Conservation (phyloP, 64 coral and sea anemone species). For the Pocillopora verrucosa region DNA sequence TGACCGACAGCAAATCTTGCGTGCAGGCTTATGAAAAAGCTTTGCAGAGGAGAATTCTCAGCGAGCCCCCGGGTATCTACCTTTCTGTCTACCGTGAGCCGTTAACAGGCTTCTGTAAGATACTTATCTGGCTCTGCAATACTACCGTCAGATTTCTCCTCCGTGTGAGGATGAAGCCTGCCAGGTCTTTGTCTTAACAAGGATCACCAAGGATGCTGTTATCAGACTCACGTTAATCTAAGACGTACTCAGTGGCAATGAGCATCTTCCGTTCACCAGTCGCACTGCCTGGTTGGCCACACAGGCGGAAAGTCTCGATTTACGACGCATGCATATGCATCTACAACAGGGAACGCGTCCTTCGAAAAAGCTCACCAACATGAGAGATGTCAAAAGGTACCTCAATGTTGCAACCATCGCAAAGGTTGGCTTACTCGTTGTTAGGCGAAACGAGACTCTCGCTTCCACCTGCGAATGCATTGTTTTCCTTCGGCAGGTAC, state of each 20-base stretch:
- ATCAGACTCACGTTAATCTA: background rate
- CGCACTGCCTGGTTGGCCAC: conserved; percentile 25
- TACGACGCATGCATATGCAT: conserved; percentile 33
- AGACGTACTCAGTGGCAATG: conserved; percentile 11
- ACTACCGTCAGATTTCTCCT: conserved; percentile 44
- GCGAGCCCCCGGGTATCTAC: conserved; percentile 37
- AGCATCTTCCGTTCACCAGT: conserved; percentile 31
- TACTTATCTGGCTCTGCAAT: conserved; percentile 35
- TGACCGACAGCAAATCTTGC: conserved; percentile 46
- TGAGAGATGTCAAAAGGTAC: conserved; percentile 43
- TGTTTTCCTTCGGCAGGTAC: conserved; percentile 25
- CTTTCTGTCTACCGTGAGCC: conserved; percentile 49
- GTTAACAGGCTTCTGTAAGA: conserved; percentile 35
- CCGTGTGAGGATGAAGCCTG: conserved; percentile 35
- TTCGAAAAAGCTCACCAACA: conserved; percentile 51
- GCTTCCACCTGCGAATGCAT: conserved; percentile 9
- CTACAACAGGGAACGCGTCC: conserved; percentile 34
- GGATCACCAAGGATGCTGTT: conserved; percentile 16
- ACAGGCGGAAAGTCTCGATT: conserved; percentile 29
- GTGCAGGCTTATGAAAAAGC: conserved; percentile 53
- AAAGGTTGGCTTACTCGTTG: conserved; percentile 37
- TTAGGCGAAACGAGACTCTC: conserved; percentile 30
- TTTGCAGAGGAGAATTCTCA: conserved; percentile 7
- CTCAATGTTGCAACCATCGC: conserved; percentile 37
- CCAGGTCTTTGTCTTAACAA: conserved; percentile 30